These are phyloP conservation scores for Agelastica alni DNA, from an alignment of 2,888 invertebrate species.

Conservation along the genomic window DNA sequence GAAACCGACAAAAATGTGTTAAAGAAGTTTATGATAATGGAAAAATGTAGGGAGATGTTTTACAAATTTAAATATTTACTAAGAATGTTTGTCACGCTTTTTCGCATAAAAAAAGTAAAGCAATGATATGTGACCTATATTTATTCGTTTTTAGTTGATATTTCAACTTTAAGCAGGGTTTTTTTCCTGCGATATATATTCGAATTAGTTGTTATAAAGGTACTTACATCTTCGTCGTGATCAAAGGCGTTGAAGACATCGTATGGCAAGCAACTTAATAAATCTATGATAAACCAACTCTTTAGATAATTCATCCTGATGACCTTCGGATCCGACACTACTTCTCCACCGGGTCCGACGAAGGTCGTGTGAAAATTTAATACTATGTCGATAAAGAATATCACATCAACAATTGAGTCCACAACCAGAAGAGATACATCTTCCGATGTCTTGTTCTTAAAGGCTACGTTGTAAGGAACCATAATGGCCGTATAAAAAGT, in stretches of 20 bases:
- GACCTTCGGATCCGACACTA: constrained; percentile 98
- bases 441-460: constrained; percentile 98
- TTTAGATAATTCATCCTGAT: constrained; percentile 98
- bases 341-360: constrained; percentile 94
- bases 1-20: no score
- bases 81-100: no score
- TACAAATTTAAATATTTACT: no score
- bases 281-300: constrained; percentile 99
- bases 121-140: no score
- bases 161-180: no score
- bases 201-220: no score
- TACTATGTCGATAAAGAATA: constrained; percentile 99
- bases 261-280: constrained; percentile 98
- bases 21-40: no score
- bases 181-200: no score
- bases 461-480: constrained; percentile 59
- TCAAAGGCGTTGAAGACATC: constrained; percentile 99
- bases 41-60: no score
- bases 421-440: constrained; percentile 93
- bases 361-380: constrained; percentile 99
- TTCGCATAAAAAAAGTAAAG: no score
- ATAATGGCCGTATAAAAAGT: constrained; percentile 99
- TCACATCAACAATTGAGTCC: constrained; percentile 98
- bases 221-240: constrained; percentile 92
- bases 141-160: no score